Percentiles rank a stretch among this genome's conserved stretches.
Conservation (phyloP, 2,888 invertebrate species). For the Parthenolecanium corni region DNA sequence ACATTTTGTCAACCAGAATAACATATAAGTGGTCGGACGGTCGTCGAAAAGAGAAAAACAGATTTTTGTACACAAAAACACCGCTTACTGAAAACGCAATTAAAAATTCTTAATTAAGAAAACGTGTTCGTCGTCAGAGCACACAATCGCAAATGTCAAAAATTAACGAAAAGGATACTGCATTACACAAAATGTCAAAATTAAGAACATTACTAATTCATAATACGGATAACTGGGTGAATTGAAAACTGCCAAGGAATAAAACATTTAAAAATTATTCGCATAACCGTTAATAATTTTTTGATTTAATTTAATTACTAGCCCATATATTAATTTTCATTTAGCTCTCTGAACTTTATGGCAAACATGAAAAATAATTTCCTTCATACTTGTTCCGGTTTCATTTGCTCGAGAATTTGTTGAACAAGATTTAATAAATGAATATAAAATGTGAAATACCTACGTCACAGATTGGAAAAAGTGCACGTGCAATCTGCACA, state of each 20-base stretch:
- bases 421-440: too few species aligned
- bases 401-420: too few species aligned
- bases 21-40: not conserved
- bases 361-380: too few species aligned
- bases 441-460: too few species aligned
- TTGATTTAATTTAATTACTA: too few species aligned
- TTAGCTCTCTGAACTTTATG: too few species aligned
- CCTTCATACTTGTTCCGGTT: too few species aligned
- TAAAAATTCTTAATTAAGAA: constrained; percentile 25
- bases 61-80: too few species aligned
- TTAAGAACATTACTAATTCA: constrained; percentile 19
- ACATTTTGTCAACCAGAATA: not conserved
- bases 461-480: too few species aligned
- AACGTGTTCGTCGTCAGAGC: constrained; percentile 20
- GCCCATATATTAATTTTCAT: too few species aligned
- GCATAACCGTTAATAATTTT: not conserved
- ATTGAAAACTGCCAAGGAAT: not conserved
- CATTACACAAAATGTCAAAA: constrained; percentile 15
- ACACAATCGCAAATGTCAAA: constrained; percentile 19
- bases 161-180: constrained; percentile 4
- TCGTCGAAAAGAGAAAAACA: not conserved
- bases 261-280: constrained; percentile 5
- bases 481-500: too few species aligned
- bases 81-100: not conserved
- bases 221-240: constrained; percentile 9